Evolutionary conservation across 2,888 invertebrate genomes (phyloP).

Genomic region (Andricus curvator): DNA sequence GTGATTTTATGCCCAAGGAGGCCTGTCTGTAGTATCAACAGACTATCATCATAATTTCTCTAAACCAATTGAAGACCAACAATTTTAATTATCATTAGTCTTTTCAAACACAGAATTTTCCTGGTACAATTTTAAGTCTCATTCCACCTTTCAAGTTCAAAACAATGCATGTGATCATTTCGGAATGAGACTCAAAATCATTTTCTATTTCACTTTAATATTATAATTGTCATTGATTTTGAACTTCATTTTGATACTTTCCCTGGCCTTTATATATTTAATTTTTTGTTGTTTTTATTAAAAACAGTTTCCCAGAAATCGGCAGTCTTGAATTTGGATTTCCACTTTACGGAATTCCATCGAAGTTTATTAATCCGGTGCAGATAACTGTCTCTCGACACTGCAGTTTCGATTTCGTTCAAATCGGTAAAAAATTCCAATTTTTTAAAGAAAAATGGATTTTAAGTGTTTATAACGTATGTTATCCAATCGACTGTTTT

Average conservation of each 20-base stretch:
- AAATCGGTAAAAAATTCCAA: not conserved
- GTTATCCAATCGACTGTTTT: constrained; percentile 97
- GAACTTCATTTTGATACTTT: not conserved
- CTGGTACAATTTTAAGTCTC: not conserved
- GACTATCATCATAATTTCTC: not conserved
- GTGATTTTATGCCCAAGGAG: not conserved
- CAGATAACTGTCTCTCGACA: not conserved
- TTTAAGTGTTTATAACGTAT: constrained; percentile 81
- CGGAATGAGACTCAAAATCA: not conserved
- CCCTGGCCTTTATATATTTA: not conserved
- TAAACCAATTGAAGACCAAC: not conserved
- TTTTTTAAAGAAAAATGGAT: not conserved
- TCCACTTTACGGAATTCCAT: not conserved
- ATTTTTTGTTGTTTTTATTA: not conserved
- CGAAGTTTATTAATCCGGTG: not conserved
- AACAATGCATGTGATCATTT: not conserved
- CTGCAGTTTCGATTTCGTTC: not conserved
- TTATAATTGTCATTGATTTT: not conserved
- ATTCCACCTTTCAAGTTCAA: constrained; percentile 1
- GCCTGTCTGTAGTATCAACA: not conserved
- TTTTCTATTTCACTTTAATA: not conserved
- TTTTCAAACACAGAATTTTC: not conserved
- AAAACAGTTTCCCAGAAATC: not conserved
- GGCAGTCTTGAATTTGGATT: not conserved
- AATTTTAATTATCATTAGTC: not conserved